phyloP scores from a whole-genome alignment of 1,140 invertebrate species.

The Drosophila sproati region DNA sequence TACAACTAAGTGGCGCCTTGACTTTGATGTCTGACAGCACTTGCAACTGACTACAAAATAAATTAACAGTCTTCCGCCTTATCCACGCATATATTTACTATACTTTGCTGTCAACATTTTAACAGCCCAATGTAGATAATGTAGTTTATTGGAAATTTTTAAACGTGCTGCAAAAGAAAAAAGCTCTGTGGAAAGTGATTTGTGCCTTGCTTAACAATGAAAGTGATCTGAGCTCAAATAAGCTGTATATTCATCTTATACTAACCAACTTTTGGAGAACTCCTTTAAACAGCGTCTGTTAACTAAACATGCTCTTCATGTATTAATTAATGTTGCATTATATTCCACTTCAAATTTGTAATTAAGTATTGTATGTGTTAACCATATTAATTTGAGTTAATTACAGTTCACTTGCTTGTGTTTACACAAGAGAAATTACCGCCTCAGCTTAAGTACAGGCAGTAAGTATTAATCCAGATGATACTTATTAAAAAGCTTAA shows the following conservation, averaged over 20 bases:
- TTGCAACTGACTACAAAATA: slow-evolving; percentile 31
- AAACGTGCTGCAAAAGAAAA: too few relatives aligned
- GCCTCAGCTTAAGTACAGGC: not conserved
- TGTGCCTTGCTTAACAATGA: too few relatives aligned
- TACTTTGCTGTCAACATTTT: slow-evolving; percentile 3
- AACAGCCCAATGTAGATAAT: not conserved
- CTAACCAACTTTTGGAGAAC: too few relatives aligned
- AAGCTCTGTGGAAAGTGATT: too few relatives aligned
- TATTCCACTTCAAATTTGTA: slow-evolving; percentile 9
- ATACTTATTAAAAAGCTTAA: not conserved
- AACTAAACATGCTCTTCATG: too few relatives aligned
- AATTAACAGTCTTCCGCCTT: slow-evolving; percentile 47
- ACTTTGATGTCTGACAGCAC: slow-evolving; percentile 23
- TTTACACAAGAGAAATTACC: slow-evolving; percentile 28
- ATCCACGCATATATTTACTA: slow-evolving; percentile 11
- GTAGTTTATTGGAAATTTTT: too few relatives aligned
- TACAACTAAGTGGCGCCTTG: slow-evolving; percentile 33
- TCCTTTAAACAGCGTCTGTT: too few relatives aligned
- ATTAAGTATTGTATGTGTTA: slow-evolving; percentile 21
- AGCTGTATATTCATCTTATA: not conserved
- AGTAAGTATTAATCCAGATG: not conserved
- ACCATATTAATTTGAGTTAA: slow-evolving; percentile 24
- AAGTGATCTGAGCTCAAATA: not conserved
- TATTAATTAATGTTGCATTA: not conserved
- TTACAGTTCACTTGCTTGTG: slow-evolving; percentile 19